Evolutionary conservation across 2,888 invertebrate species (phyloP).

Genomic region (Tipula lateralis): DNA sequence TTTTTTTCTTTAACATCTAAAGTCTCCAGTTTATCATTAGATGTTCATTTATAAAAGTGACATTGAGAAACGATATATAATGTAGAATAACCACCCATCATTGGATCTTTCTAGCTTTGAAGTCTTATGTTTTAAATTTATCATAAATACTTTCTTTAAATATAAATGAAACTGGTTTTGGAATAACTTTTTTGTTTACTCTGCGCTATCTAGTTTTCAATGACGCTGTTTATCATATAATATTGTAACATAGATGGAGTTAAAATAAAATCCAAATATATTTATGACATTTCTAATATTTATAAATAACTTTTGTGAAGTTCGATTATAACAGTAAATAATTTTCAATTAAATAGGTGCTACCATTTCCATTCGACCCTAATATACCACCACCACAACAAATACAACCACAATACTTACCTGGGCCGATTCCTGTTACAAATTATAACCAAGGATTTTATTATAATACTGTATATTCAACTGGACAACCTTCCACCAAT

Average conservation of each 20-base stretch:
- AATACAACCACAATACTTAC: not conserved
- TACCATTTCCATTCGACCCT: not conserved
- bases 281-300: not conserved
- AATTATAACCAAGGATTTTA: not conserved
- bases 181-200: not conserved
- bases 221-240: not conserved
- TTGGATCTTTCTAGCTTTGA: no score
- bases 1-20: not conserved
- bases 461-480: not conserved
- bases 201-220: not conserved
- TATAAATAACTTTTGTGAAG: not conserved
- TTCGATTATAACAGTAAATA: not conserved
- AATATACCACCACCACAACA: constrained; percentile 29
- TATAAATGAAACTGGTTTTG: no score
- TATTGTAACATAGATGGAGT: not conserved
- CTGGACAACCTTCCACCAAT: not conserved
- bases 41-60: no score
- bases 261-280: not conserved
- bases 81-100: no score
- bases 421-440: not conserved
- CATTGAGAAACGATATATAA: no score
- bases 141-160: not conserved
- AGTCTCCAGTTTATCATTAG: not conserved
- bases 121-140: no score
- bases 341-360: not conserved